phyloP scores from a whole-genome alignment of 2,797 vertebrate species.

The Gastrophryne carolinensis region DNA sequence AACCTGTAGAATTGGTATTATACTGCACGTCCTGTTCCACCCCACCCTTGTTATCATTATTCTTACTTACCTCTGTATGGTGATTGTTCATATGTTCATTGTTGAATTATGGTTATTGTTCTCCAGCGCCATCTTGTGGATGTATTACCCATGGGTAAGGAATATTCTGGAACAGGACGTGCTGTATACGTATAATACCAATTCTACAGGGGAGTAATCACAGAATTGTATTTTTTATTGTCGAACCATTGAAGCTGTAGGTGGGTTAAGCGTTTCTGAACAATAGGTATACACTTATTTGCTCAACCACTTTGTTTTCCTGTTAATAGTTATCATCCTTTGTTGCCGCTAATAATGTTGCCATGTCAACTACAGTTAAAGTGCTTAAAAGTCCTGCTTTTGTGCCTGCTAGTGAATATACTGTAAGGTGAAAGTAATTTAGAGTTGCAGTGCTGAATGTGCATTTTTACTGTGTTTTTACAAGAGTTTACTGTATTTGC shows the following conservation, averaged over 20 bases:
- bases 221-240: too few species aligned
- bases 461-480: neutral
- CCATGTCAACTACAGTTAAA: neutral
- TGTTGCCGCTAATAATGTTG: neutral
- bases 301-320: neutral
- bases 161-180: too few species aligned
- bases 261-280: neutral
- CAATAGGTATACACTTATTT: neutral
- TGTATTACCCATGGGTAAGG: too few species aligned
- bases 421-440: neutral
- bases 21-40: too few species aligned
- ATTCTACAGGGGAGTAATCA: too few species aligned
- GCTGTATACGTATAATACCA: too few species aligned
- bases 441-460: neutral
- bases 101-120: too few species aligned
- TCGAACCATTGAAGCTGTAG: slow-evolving; percentile 1
- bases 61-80: too few species aligned
- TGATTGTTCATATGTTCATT: too few species aligned
- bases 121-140: too few species aligned
- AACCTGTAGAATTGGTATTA: too few species aligned
- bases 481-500: neutral
- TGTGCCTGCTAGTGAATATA: neutral
- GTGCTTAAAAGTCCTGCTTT: neutral
- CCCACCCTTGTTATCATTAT: too few species aligned
- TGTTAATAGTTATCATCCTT: slow-evolving; percentile 1